These are phyloP conservation scores for Phacellophora camtschatica DNA, from an alignment of 30 jellyfish, hydroid and myxozoan genomes.

Conservation along the genomic window DNA sequence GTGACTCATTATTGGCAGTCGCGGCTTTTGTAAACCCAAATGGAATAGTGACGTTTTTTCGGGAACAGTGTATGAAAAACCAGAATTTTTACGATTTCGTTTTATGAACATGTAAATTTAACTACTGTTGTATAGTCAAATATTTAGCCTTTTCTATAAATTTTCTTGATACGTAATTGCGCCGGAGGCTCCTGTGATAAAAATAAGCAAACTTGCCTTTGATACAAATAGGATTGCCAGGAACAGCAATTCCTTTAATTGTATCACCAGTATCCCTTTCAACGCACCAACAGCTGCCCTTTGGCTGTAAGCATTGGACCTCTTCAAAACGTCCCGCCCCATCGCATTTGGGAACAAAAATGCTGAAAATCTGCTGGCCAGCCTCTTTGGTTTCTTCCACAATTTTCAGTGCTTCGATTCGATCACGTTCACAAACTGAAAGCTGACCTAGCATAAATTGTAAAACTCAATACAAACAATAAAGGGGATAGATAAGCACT, in stretches of 20 bases:
- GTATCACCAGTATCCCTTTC: constrained; percentile 43
- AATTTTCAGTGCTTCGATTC: constrained; percentile 26
- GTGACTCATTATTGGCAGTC: no score
- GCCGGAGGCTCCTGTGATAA: no score
- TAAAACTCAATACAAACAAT: no score
- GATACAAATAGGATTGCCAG: constrained; percentile 20
- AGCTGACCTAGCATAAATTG: constrained; percentile 46
- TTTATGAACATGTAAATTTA: no score
- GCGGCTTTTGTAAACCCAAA: no score
- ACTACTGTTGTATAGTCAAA: no score
- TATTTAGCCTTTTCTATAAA: no score
- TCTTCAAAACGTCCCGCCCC: constrained; percentile 47
- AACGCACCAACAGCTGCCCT: constrained; percentile 85
- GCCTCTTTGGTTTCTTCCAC: background rate
- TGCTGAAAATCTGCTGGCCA: background rate
- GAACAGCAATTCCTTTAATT: constrained; percentile 39
- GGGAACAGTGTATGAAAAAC: no score
- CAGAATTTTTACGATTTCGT: no score
- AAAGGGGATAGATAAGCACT: no score
- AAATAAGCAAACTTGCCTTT: constrained; percentile 40
- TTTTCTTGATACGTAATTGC: no score
- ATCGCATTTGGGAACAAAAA: constrained; percentile 66
- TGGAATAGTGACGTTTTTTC: no score
- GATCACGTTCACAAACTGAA: constrained; percentile 31
- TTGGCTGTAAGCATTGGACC: constrained; percentile 74